Percentiles rank a stretch among this genome's conserved stretches.
Evolutionary conservation across 2,113 vertebrate genomes (phyloP).

Genomic region (Hymenochirus boettgeri): DNA sequence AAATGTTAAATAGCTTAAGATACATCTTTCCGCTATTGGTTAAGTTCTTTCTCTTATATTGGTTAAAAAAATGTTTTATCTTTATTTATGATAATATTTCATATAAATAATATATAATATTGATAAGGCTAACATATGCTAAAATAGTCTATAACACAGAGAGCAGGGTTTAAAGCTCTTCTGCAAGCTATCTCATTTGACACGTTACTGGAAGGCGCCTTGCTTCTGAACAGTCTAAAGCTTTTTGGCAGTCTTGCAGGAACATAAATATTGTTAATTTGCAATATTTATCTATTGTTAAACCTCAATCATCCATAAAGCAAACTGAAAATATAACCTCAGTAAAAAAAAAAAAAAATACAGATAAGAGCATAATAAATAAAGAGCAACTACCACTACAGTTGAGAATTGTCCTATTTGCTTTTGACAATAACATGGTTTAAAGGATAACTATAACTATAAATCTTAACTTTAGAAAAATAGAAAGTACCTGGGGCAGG

Average conservation of each 20-base stretch:
- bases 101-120: conserved; percentile 4
- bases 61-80: neutral
- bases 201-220: conserved; percentile 30
- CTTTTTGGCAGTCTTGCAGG: conserved; percentile 21
- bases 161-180: conserved; percentile 6
- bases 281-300: conserved; percentile 27
- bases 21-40: too few species aligned
- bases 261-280: conserved; percentile 40
- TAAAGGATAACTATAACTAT: too few species aligned
- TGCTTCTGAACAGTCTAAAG: conserved; percentile 1
- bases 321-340: conserved; percentile 19
- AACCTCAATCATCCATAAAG: conserved; percentile 26
- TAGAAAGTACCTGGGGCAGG: too few species aligned
- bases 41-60: too few species aligned
- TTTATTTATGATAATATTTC: conserved; percentile 3
- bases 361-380: conserved; percentile 26
- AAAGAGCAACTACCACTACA: conserved; percentile 16
- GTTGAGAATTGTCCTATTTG: conserved; percentile 2
- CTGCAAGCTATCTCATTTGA: conserved; percentile 32
- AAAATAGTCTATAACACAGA: conserved; percentile 8
- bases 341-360: neutral
- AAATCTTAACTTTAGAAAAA: too few species aligned
- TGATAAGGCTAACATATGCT: conserved; percentile 21
- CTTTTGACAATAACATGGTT: too few species aligned
- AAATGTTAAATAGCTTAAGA: too few species aligned